Evolutionary conservation across 2,797 vertebrate genomes (phyloP), one percentile per base, ranked within the genome.

Genomic region (Limosa lapponica): DNA sequence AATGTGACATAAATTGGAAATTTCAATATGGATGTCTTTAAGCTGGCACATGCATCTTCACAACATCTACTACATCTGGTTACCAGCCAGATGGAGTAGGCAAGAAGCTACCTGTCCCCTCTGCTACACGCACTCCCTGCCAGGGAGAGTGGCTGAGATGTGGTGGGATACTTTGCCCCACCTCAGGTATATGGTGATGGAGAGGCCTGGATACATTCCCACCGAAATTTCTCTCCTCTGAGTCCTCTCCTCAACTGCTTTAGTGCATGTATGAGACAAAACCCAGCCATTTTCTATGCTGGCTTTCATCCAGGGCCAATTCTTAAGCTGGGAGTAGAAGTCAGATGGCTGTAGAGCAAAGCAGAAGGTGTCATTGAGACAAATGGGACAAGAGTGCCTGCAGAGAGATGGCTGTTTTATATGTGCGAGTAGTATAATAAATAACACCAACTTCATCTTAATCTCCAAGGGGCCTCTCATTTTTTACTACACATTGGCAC

Each of bases 1-100:
- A 48, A 36, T 0, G 6, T 18, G 34, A 39, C 8, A 10, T 0
- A 5, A 66, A 6, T 7, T 51, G 49, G 34, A 51, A 32, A 61
- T 65, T 67, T 51, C 37, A 51, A 5, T 27, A 9, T 14, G 34
- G 30, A 10, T 19, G 23, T 51, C 22, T 82, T 66, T 32, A 62
- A 64, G 30, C 5, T 51, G 74, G 28, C 23, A 19, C 2, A 2
- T 37, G 62, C 4, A 27, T 70, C 3, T 2, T 74, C 41, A 59
- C 23, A 43, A 28, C 16, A 55, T 34, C 16, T 0, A 1, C 34
- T 23, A 23, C 39, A 16, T 2, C 14, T 39, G 10, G 5, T 49
- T 27, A 54, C 7, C 37, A 66, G 37, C 3, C 62, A 61, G 43
- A 17, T 32, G 25, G 13, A 46, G 22, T 6, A n/a, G 55, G 27